Evolutionary conservation across 2,888 invertebrate species (phyloP).

Genomic region (Ligdia adustata): DNA sequence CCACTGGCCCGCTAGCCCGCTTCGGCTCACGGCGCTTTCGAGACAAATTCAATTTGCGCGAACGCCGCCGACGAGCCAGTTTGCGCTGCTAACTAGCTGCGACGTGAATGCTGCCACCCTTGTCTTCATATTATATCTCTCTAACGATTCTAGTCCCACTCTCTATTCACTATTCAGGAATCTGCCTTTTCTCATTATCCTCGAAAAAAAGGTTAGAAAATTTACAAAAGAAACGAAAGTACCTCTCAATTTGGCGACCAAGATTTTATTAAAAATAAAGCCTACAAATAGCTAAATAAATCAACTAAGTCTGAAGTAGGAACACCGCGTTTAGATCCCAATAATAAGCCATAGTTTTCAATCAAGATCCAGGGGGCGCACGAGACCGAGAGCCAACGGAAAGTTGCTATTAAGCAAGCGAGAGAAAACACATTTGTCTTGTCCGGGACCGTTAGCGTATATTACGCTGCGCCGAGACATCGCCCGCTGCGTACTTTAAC

Average conservation of each 20-base stretch:
- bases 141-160: constrained; percentile 50
- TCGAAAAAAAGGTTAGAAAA: neutral
- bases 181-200: constrained; percentile 7
- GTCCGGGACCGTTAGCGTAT: constrained; percentile 81
- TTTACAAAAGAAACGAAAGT: neutral
- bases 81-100: constrained; percentile 79
- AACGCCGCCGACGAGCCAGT: constrained; percentile 75
- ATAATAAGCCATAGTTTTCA: constrained; percentile 72
- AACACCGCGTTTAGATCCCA: constrained; percentile 47
- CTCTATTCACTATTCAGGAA: constrained; percentile 37
- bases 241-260: neutral
- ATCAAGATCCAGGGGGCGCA: constrained; percentile 63
- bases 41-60: constrained; percentile 80
- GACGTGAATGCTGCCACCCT: constrained; percentile 71
- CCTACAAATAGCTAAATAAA: constrained; percentile 28
- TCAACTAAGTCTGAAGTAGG: constrained; percentile 30
- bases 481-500: constrained; percentile 72
- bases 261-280: constrained; percentile 3
- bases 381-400: constrained; percentile 49
- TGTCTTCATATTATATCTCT: constrained; percentile 66
- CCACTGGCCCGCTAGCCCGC: constrained; percentile 35
- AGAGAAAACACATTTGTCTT: constrained; percentile 84
- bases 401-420: constrained; percentile 71
- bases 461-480: constrained; percentile 72
- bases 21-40: constrained; percentile 58